Evolutionary conservation across 2,797 vertebrate genomes (phyloP), one percentile per base, ranked within the genome.

Genomic region (Alauda arvensis): DNA sequence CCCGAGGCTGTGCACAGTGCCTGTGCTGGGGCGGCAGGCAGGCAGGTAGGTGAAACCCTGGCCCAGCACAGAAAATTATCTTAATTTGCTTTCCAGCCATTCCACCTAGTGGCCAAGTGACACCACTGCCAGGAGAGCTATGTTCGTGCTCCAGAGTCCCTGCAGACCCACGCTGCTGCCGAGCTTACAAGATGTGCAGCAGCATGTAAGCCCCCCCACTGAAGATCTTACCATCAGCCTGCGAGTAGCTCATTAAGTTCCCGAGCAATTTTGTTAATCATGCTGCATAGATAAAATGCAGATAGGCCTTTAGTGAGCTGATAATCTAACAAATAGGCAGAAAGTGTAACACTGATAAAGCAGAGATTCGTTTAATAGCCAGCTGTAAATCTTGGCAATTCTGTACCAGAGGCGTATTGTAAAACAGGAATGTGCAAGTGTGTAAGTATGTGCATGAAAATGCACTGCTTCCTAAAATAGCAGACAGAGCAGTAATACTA

Each of bases 291-390:
- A 90, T 85, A 78, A 92, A 92, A 91, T 85, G 88, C 75, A 93
- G 91, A 94, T 95, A 94, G 87, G 82, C 72, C 89, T 93, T 94
- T 93, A 78, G 46, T 89, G 91, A 92, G 86, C 84, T 74, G 88
- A 90, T 93, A 95, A 93, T 95, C 89, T 87, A 85, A 92, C 94
- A 89, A 91, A 92, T 88, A 86, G 90, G 86, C 91, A 93, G 89
- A 91, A 85, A 93, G 79, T 92, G 92, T 89, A 87, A 89, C 93
- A 89, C 80, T 71, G 90, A 93, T 93, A 90, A 90, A 78, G 83
- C 75, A 70, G 77, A 77, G 80, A 92, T 90, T 26, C 0, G 37
- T 93, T 92, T 89, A 94, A 93, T 93, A 94, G 77, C 87, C 89
- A 83, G 87, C 91, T 91, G 87, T 94, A 92, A 93, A 92, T 95